phyloP scores from a whole-genome alignment of 2,797 vertebrate species.

The Pangasius krempfi region DNA sequence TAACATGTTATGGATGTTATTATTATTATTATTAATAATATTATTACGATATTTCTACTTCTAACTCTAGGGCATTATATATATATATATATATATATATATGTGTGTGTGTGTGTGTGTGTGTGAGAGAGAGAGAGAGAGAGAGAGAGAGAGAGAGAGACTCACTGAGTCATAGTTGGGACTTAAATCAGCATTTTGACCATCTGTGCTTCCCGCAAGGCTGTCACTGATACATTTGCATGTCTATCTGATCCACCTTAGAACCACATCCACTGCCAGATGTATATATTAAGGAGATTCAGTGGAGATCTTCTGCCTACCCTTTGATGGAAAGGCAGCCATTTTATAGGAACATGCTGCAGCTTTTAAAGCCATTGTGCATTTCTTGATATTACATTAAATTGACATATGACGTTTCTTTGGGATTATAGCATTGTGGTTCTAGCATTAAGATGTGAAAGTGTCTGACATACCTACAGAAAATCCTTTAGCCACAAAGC shows the following conservation, averaged over 20 bases:
- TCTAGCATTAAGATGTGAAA: neutral
- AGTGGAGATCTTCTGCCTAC: slow-evolving; percentile 33
- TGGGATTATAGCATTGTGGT: neutral
- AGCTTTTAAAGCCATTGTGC: neutral
- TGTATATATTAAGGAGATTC: slow-evolving; percentile 45
- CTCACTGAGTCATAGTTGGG: slow-evolving; percentile 69
- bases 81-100: too few species aligned
- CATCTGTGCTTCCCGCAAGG: slow-evolving; percentile 71
- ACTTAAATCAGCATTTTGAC: slow-evolving; percentile 67
- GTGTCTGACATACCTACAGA: neutral
- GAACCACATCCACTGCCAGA: slow-evolving; percentile 33
- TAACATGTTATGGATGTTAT: too few species aligned
- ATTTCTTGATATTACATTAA: neutral
- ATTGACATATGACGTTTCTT: neutral
- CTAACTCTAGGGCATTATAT: too few species aligned
- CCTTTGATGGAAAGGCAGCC: neutral
- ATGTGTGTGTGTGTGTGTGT: slow-evolving; percentile 29
- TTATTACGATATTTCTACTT: too few species aligned
- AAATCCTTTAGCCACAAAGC: neutral
- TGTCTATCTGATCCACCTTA: slow-evolving; percentile 54
- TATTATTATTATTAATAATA: too few species aligned
- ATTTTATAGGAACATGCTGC: slow-evolving; percentile 13
- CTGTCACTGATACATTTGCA: slow-evolving; percentile 64
- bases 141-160: slow-evolving; percentile 10
- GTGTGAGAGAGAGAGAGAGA: slow-evolving; percentile 20